Base-by-base conservation (phyloP, 2,888 invertebrate species). In the Hemicrepidius hirtus region DNA sequence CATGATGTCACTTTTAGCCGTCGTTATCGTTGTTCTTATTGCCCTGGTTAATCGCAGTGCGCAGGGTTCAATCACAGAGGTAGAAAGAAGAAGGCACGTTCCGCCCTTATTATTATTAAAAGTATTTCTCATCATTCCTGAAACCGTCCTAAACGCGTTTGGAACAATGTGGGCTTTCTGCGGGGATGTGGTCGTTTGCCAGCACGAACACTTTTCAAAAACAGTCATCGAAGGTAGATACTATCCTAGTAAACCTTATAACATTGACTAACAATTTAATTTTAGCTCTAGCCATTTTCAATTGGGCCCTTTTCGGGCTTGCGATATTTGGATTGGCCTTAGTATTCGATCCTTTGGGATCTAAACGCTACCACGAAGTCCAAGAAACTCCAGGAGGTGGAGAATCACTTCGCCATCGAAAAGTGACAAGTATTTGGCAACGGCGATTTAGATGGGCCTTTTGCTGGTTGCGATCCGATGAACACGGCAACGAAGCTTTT, bases 121-220 rank as follows among this genome's bases (percentile, higher is more conserved):
- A 85, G 88, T 95, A 76, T 87, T 93, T 74, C 86, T 96, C 71
- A 91, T 95, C 77, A 81, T 95, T 24, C 93, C 94, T 10, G 96
- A 97, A 86, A 89, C 94, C 16, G 90, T 89, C 3, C 91, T 95
- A 88, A 95, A 95, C 81, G 89, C 93, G 67, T 88, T 95, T 86
- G 95, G 95, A 6, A 94, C 95, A 3, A 90, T 94, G 86, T 95
- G 95, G 95, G 92, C 94, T 79, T 93, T 94, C 82, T 92, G 92
- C 80, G 76, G 82, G 28, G 91, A 91, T 77, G 85, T 90, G 24
- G 91, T 94, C 63, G 87, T 91, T 37, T 94, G 94, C 85, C 89
- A 89, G 18, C 90, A 90, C 57, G 92, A 92, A 81, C 88, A 90
- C 77, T 93, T 93, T 85, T 92, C 93, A 68, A 90, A 90, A 79